phyloP scores from a whole-genome alignment of 2,888 invertebrate genomes.

The Thalpophila matura region DNA sequence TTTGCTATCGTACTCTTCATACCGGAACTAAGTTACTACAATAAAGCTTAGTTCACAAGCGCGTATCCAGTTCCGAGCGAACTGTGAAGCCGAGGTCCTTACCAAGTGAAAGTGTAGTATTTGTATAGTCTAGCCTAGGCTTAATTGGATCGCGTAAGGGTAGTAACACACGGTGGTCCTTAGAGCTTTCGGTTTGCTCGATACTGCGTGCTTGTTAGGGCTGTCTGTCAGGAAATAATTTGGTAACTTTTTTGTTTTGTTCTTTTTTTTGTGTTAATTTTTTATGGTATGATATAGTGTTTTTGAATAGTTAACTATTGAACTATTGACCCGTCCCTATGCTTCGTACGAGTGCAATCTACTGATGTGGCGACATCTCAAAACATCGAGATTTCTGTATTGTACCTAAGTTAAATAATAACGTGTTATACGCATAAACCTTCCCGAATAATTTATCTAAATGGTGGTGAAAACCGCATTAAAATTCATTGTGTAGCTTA shows the following conservation, averaged over 20 bases:
- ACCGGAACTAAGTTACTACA: background rate
- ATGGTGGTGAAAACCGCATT: too few relatives aligned
- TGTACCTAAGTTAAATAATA: too few relatives aligned
- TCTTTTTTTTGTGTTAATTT: background rate
- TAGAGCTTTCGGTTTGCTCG: constrained; percentile 73
- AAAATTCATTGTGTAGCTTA: too few relatives aligned
- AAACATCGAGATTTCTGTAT: too few relatives aligned
- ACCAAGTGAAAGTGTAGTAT: constrained; percentile 65
- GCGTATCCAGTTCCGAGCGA: constrained; percentile 32
- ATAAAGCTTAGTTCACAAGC: background rate
- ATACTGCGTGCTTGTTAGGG: constrained; percentile 74
- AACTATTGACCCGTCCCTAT: too few relatives aligned
- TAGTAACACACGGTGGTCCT: constrained; percentile 76
- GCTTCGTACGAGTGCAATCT: too few relatives aligned
- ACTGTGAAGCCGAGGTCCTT: constrained; percentile 10
- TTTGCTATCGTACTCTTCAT: too few relatives aligned
- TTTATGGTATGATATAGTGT: background rate
- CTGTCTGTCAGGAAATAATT: constrained; percentile 55
- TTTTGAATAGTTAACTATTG: too few relatives aligned
- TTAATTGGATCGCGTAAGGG: constrained; percentile 84
- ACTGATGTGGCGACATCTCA: too few relatives aligned
- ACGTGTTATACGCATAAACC: too few relatives aligned
- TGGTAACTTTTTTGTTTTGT: background rate
- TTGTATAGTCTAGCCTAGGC: constrained; percentile 81
- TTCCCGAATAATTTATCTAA: too few relatives aligned